A percentile compares a stretch with the other conserved stretches of the same genome.
Conservation (phyloP, 2,888 invertebrate species). For the Thecophora atra region DNA sequence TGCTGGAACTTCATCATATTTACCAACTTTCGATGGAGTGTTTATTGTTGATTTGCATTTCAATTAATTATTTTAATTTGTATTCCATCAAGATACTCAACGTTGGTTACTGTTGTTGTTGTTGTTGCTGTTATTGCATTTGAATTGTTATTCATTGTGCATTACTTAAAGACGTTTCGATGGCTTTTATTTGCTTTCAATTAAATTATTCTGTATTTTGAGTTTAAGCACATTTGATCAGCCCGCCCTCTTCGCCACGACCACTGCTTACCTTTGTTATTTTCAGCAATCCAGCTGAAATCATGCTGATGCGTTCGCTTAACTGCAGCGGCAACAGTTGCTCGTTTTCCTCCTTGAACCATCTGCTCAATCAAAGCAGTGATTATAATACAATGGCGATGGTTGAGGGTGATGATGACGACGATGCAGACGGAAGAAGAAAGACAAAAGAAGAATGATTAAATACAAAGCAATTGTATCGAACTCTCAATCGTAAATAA, state of each 20-base stretch:
- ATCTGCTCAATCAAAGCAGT: slow-evolving; percentile 65
- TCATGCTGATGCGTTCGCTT: slow-evolving; percentile 71
- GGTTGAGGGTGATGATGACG: neutral
- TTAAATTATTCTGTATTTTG: neutral
- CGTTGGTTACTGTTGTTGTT: neutral
- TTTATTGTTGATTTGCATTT: slow-evolving; percentile 9
- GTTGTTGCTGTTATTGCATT: neutral
- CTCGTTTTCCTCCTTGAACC: slow-evolving; percentile 80
- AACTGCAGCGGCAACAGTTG: slow-evolving; percentile 75
- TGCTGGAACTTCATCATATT: neutral
- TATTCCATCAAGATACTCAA: neutral
- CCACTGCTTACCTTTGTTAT: slow-evolving; percentile 69
- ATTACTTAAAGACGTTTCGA: neutral
- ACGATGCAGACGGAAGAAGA: neutral
- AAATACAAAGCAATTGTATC: slow-evolving; percentile 5
- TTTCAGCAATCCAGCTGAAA: slow-evolving; percentile 74
- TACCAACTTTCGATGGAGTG: neutral
- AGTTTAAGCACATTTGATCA: neutral
- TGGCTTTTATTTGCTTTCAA: slow-evolving; percentile 25
- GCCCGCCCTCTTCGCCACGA: neutral
- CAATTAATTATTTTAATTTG: slow-evolving; percentile 13
- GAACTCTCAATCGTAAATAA: slow-evolving; percentile 1
- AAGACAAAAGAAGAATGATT: slow-evolving; percentile 17
- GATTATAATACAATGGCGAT: neutral
- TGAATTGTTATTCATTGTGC: neutral